Conservation (phyloP, 2,797 vertebrate genomes). For the Esox lucius region DNA sequence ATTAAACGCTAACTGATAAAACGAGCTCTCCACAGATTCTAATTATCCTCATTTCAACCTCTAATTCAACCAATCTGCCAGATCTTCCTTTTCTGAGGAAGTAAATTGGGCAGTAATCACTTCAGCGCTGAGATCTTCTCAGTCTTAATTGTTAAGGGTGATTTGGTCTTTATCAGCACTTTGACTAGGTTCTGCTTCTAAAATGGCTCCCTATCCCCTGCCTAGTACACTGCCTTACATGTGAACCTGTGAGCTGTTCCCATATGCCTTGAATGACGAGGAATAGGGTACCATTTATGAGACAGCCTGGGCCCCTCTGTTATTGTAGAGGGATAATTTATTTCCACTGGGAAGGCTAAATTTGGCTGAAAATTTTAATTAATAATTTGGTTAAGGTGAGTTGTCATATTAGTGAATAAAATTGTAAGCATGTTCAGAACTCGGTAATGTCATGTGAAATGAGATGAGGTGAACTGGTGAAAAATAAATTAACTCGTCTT, state of each 20-base stretch:
- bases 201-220: not conserved
- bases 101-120: constrained; percentile 71
- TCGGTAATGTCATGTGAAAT: constrained; percentile 11
- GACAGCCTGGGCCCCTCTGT: constrained; percentile 25
- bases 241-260: not conserved
- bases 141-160: constrained; percentile 65
- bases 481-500: constrained; percentile 8
- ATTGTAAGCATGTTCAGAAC: constrained; percentile 1
- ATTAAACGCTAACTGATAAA: constrained; percentile 68
- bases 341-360: constrained; percentile 49
- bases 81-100: constrained; percentile 66
- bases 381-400: constrained; percentile 58
- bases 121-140: constrained; percentile 59
- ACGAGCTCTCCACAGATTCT: constrained; percentile 40
- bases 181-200: constrained; percentile 40
- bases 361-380: constrained; percentile 38
- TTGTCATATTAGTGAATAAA: constrained; percentile 23
- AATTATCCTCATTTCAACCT: constrained; percentile 69
- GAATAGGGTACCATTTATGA: not conserved
- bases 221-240: not conserved
- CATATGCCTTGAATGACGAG: not conserved
- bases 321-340: constrained; percentile 59
- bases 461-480: not conserved
- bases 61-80: constrained; percentile 68
- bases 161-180: constrained; percentile 65